Evolutionary conservation across 2,113 vertebrate species (phyloP).

Genomic region (zebrafish (Danio rerio)): DNA sequence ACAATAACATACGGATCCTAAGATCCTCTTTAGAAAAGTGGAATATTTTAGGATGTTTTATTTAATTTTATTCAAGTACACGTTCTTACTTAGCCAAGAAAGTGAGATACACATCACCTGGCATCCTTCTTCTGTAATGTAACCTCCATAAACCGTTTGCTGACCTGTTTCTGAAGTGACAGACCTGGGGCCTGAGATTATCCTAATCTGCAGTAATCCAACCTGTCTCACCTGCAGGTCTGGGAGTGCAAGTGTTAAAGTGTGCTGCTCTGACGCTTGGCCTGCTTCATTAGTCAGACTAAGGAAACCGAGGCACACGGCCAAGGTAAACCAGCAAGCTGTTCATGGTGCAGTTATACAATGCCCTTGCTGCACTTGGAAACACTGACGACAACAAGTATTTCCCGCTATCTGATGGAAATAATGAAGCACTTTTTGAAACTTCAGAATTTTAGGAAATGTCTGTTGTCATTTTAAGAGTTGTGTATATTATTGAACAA

Average conservation of each 20-base stretch:
- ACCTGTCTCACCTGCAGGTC: conserved; percentile 58
- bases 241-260: conserved; percentile 59
- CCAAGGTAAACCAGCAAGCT: conserved; percentile 64
- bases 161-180: conserved; percentile 13
- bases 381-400: conserved; percentile 39
- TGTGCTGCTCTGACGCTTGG: conserved; percentile 53
- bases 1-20: no score
- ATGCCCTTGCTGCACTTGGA: conserved; percentile 27
- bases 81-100: neutral
- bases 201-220: conserved; percentile 55
- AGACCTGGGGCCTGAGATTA: conserved; percentile 38
- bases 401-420: neutral
- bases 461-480: neutral
- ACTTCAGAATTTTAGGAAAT: neutral
- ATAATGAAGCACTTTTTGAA: conserved; percentile 4
- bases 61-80: neutral
- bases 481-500: neutral
- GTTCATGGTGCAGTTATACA: conserved; percentile 59
- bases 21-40: neutral
- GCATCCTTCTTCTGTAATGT: neutral
- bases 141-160: neutral
- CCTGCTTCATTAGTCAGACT: conserved; percentile 52
- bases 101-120: neutral
- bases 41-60: neutral
- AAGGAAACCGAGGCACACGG: conserved; percentile 59